Percentiles rank a stretch among this genome's conserved stretches.
phyloP scores from a whole-genome alignment of 2,797 vertebrate species.

The Cryptoblepharus egeriae region DNA sequence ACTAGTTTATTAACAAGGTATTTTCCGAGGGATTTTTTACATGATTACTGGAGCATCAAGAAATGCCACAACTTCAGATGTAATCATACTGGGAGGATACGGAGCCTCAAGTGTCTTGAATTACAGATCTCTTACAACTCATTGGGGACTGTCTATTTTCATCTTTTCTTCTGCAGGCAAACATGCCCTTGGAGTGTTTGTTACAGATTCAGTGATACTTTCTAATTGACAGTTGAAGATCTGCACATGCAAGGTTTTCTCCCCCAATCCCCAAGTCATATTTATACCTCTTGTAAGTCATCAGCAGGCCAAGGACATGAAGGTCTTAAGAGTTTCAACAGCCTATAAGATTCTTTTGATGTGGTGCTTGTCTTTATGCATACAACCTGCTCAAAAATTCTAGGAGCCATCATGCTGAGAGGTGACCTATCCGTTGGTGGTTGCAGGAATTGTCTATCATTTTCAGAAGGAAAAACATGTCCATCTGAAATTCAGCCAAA shows the following conservation, averaged over 20 bases:
- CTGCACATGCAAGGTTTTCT: slow-evolving; percentile 53
- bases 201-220: slow-evolving; percentile 59
- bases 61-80: slow-evolving; percentile 52
- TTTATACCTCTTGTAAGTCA: slow-evolving; percentile 63
- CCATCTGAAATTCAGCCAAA: slow-evolving; percentile 24
- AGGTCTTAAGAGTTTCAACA: slow-evolving; percentile 65
- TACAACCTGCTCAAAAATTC: slow-evolving; percentile 60
- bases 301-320: slow-evolving; percentile 67
- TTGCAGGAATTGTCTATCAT: slow-evolving; percentile 1
- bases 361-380: slow-evolving; percentile 22
- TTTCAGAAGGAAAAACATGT: slow-evolving; percentile 26
- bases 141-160: slow-evolving; percentile 50
- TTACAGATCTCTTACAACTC: slow-evolving; percentile 62
- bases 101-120: slow-evolving; percentile 48
- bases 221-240: slow-evolving; percentile 72
- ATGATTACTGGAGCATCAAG: slow-evolving; percentile 51
- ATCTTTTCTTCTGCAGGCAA: slow-evolving; percentile 62
- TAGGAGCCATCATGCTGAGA: slow-evolving; percentile 28
- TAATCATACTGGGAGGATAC: slow-evolving; percentile 40
- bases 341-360: slow-evolving; percentile 53
- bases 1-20: slow-evolving; percentile 43
- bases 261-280: slow-evolving; percentile 64
- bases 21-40: slow-evolving; percentile 47
- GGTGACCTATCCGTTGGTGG: slow-evolving; percentile 10
- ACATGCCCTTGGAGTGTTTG: slow-evolving; percentile 65